phyloP scores from a whole-genome alignment of 2,113 vertebrate genomes.

The Entomyzon cyanotis region DNA sequence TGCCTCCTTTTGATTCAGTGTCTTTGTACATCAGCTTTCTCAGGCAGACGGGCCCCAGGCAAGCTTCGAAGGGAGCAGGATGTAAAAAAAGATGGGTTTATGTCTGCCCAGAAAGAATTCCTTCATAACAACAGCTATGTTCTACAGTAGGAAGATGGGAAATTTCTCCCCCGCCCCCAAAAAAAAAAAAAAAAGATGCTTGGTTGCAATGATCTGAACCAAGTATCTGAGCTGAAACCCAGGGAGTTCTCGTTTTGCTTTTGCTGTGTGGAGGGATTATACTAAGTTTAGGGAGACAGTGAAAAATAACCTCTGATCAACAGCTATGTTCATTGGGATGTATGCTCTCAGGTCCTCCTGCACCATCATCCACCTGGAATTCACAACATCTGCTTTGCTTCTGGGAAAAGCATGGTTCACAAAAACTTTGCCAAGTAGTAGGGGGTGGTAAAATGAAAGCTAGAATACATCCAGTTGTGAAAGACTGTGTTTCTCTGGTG shows the following conservation, averaged over 20 bases:
- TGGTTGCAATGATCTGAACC: not conserved
- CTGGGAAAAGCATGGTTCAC: not conserved
- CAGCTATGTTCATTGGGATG: rapidly evolving
- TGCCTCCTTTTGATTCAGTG: not conserved
- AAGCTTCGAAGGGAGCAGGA: not conserved
- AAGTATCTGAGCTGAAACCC: not conserved
- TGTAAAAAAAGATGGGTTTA: not conserved
- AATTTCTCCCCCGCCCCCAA: not conserved
- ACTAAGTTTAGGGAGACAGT: not conserved
- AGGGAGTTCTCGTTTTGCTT: not conserved
- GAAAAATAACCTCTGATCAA: not conserved
- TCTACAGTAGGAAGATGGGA: not conserved
- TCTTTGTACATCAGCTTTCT: not conserved
- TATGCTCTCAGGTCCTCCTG: not conserved
- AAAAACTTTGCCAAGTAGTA: not conserved
- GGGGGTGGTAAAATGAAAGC: not conserved
- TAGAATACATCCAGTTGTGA: not conserved
- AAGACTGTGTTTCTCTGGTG: not conserved
- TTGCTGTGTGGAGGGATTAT: not conserved
- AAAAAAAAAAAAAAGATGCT: not conserved
- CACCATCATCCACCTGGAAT: not conserved
- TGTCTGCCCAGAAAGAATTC: not conserved
- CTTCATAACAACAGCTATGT: not conserved
- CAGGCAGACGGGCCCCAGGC: not conserved
- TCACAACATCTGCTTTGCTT: not conserved